A percentile compares a stretch with the other conserved stretches of the same genome.
Conservation (phyloP, 2,797 vertebrate species). For the Pogoniulus pusillus region DNA sequence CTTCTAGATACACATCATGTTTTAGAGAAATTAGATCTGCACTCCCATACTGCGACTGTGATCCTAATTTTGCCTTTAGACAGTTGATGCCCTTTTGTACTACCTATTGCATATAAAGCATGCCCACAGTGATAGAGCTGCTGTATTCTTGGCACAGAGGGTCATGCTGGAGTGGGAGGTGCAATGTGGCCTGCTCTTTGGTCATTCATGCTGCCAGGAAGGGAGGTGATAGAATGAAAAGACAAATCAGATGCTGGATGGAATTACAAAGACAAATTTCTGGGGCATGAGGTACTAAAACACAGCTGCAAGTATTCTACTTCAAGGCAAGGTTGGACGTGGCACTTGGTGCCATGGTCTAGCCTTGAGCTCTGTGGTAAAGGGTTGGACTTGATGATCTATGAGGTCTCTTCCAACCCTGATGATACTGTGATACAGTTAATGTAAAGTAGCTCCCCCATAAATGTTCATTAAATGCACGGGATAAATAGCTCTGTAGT, state of each 20-base stretch:
- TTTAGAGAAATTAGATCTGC: neutral
- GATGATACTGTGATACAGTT: neutral
- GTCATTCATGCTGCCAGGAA: neutral
- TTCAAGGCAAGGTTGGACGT: too few relatives aligned
- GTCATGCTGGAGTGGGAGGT: neutral
- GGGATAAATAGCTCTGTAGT: neutral
- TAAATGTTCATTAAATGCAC: neutral
- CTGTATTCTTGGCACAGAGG: neutral
- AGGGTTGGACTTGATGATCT: too few relatives aligned
- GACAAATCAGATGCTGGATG: neutral
- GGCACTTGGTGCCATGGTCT: too few relatives aligned
- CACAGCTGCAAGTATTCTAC: neutral
- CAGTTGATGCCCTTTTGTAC: neutral
- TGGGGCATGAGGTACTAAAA: neutral
- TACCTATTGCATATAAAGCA: neutral
- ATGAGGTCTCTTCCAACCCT: too few relatives aligned
- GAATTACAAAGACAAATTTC: neutral
- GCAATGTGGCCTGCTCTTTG: fast-evolving
- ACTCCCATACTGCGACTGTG: neutral
- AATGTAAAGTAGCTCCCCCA: neutral
- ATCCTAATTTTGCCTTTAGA: neutral
- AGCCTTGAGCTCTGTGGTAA: too few relatives aligned
- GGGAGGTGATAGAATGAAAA: neutral
- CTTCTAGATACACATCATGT: neutral
- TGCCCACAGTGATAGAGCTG: neutral